These are phyloP conservation scores for Cydia splendana DNA, from an alignment of 1,140 invertebrate species.

Conservation along the genomic window DNA sequence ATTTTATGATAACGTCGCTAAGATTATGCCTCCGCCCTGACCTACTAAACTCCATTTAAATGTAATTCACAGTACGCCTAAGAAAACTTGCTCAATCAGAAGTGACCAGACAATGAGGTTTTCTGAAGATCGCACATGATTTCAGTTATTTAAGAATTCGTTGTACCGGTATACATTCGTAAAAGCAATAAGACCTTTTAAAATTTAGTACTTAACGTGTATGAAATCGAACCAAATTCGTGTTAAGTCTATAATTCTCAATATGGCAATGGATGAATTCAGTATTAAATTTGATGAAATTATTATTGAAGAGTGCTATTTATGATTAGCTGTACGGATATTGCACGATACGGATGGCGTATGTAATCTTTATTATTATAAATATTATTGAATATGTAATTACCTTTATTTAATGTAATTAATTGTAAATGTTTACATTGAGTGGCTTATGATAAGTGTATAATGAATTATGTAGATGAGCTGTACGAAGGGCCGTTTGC, in stretches of 20 bases:
- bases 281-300: constrained; percentile 40
- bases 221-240: constrained; percentile 21
- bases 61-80: constrained; percentile 11
- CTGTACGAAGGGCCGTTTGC: constrained; percentile 34
- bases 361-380: constrained; percentile 40
- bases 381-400: constrained; percentile 46
- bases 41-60: background rate
- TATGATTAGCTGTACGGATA: constrained; percentile 27
- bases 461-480: constrained; percentile 50
- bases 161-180: constrained; percentile 9
- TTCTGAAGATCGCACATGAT: constrained; percentile 23
- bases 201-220: constrained; percentile 30
- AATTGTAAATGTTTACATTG: constrained; percentile 62
- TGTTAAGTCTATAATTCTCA: constrained; percentile 16
- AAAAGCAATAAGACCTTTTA: constrained; percentile 7
- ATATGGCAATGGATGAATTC: constrained; percentile 32
- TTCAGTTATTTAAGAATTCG: background rate
- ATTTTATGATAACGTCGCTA: constrained; percentile 41
- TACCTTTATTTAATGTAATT: constrained; percentile 55
- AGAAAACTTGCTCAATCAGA: constrained; percentile 14
- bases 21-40: constrained; percentile 7
- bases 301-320: constrained; percentile 32
- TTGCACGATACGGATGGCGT: constrained; percentile 32
- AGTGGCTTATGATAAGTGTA: constrained; percentile 64
- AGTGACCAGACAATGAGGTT: constrained; percentile 7